phyloP scores from a whole-genome alignment of 2,888 invertebrate genomes.

The Lampropteryx suffumata region DNA sequence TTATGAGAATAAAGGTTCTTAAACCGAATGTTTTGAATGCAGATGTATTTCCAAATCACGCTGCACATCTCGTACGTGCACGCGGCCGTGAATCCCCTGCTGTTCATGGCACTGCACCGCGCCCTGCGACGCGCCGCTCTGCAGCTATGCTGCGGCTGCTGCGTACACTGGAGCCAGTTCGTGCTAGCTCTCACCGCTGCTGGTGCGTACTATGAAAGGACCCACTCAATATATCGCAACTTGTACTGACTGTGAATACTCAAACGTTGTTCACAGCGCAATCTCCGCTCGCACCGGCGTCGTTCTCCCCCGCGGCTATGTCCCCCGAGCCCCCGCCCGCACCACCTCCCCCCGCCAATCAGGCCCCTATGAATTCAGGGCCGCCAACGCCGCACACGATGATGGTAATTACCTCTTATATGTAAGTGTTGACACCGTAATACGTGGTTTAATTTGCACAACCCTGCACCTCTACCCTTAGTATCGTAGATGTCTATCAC shows the following conservation, averaged over 20 bases:
- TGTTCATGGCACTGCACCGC: conserved; percentile 90
- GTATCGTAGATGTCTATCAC: conserved; percentile 38
- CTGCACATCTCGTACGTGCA: conserved; percentile 94
- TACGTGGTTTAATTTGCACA: conserved; percentile 79
- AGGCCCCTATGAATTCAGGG: conserved; percentile 63
- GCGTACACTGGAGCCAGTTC: conserved; percentile 85
- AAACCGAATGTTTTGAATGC: not conserved
- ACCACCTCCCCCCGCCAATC: conserved; percentile 78
- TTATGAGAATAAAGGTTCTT: too few relatives aligned
- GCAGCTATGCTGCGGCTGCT: conserved; percentile 90
- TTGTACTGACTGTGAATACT: too few relatives aligned
- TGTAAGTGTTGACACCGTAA: conserved; percentile 83
- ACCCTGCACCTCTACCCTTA: conserved; percentile 68
- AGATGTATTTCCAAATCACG: conserved; percentile 87
- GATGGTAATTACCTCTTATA: conserved; percentile 84
- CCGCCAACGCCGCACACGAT: conserved; percentile 79
- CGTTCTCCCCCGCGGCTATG: conserved; percentile 80
- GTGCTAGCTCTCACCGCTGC: conserved; percentile 80
- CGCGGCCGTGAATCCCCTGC: conserved; percentile 91
- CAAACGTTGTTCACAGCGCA: conserved; percentile 60
- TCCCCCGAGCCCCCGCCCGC: conserved; percentile 84
- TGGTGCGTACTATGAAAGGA: conserved; percentile 46
- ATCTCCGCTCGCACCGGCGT: conserved; percentile 84
- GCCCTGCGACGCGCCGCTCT: conserved; percentile 88
- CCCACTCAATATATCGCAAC: not conserved